phyloP scores from a whole-genome alignment of 1,140 invertebrate species.

The Sarcophaga peregrina region DNA sequence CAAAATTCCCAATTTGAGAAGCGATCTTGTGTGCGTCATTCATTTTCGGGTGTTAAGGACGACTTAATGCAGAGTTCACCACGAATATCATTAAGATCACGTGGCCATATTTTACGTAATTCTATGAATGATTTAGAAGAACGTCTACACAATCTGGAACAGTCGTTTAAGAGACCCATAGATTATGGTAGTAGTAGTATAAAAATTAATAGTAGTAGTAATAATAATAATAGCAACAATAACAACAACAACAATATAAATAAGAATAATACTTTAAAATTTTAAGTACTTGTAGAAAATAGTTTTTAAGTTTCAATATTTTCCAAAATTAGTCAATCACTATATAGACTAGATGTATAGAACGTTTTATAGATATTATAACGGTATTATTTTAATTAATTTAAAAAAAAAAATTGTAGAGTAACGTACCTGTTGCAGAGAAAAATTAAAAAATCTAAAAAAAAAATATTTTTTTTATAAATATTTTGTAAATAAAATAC shows the following conservation, averaged over 20 bases:
- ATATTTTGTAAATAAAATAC: neutral
- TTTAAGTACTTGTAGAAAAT: neutral
- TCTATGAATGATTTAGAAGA: conserved; percentile 65
- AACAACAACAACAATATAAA: too few relatives aligned
- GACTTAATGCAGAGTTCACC: conserved; percentile 63
- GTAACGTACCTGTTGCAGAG: neutral
- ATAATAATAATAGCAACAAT: conserved; percentile 75
- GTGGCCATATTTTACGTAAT: conserved; percentile 61
- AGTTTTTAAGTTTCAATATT: conserved; percentile 1
- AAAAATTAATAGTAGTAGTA: conserved; percentile 73
- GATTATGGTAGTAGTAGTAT: conserved; percentile 59
- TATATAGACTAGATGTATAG: too few relatives aligned
- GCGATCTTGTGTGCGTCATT: conserved; percentile 59
- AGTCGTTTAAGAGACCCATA: conserved; percentile 60
- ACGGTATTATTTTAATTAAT: neutral
- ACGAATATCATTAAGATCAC: conserved; percentile 58
- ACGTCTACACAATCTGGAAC: conserved; percentile 62
- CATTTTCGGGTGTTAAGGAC: conserved; percentile 65
- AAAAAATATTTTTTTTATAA: conserved; percentile 23
- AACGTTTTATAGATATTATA: too few relatives aligned
- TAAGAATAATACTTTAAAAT: conserved; percentile 53
- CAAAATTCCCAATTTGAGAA: conserved; percentile 64
- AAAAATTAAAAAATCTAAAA: neutral
- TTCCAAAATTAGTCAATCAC: neutral
- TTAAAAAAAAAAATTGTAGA: neutral